Conservation (phyloP, 1,140 invertebrate genomes). For the Papilio dardanus region DNA sequence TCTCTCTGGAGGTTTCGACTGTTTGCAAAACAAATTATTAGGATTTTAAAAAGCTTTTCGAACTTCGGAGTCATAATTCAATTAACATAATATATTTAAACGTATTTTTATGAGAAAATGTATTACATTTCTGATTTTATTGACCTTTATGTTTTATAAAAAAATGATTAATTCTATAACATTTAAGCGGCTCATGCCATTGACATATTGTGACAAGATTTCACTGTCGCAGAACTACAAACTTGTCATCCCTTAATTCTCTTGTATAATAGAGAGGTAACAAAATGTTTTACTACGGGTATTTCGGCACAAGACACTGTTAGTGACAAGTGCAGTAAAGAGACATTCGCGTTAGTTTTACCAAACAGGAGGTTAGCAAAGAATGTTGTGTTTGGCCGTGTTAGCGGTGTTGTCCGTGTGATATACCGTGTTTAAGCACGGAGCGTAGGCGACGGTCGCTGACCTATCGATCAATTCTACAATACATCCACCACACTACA, state of each 20-base stretch:
- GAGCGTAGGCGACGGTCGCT: constrained; percentile 63
- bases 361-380: constrained; percentile 35
- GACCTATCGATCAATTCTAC: constrained; percentile 71
- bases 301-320: neutral
- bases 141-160: neutral
- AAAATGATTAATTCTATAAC: neutral
- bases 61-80: constrained; percentile 31
- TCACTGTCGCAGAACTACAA: too few relatives aligned
- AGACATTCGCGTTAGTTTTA: neutral
- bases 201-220: too few relatives aligned
- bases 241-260: too few relatives aligned
- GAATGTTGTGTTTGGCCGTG: constrained; percentile 36
- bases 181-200: neutral
- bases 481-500: constrained; percentile 64
- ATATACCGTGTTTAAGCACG: constrained; percentile 41
- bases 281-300: neutral
- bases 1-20: neutral
- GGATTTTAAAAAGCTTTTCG: neutral
- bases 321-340: neutral
- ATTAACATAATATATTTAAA: neutral
- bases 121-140: neutral
- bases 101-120: neutral
- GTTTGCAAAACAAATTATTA: neutral
- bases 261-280: too few relatives aligned
- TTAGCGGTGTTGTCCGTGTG: constrained; percentile 31